Percentiles rank a stretch among this genome's conserved stretches.
Evolutionary conservation across 2,888 invertebrate genomes (phyloP).

Genomic region (Parnassius orleans): DNA sequence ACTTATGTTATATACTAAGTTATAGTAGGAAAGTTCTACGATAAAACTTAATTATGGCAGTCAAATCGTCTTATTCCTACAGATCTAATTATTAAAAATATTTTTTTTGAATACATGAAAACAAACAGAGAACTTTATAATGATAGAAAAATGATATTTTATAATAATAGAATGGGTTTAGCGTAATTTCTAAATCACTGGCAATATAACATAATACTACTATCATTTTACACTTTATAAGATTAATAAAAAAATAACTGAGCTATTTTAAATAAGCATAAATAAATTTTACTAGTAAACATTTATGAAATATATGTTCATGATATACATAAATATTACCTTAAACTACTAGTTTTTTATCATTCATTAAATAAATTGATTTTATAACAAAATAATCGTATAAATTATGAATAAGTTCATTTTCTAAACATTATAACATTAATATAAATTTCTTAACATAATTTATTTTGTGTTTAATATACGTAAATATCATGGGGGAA

Average conservation of each 20-base stretch:
- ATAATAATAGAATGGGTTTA: too few species aligned
- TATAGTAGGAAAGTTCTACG: conserved; percentile 13
- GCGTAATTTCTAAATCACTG: too few species aligned
- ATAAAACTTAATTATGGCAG: conserved; percentile 25
- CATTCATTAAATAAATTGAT: neutral
- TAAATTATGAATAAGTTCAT: too few species aligned
- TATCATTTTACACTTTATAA: neutral
- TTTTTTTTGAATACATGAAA: conserved; percentile 6
- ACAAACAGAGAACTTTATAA: neutral
- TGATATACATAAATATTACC: conserved; percentile 6
- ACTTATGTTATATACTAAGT: conserved; percentile 12
- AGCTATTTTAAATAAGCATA: neutral
- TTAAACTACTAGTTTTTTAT: neutral
- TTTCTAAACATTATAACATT: neutral
- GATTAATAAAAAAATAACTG: neutral
- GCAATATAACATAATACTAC: too few species aligned
- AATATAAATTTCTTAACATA: conserved; percentile 1
- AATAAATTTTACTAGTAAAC: neutral
- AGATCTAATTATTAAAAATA: conserved; percentile 13
- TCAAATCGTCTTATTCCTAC: conserved; percentile 11
- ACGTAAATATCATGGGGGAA: too few species aligned
- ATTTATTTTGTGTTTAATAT: too few species aligned
- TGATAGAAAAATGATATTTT: too few species aligned
- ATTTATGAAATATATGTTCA: neutral
- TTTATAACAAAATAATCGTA: too few species aligned